Percentiles rank a stretch among this genome's conserved stretches.
phyloP scores from a whole-genome alignment of 2,797 vertebrate genomes.

The Bufotes viridis region DNA sequence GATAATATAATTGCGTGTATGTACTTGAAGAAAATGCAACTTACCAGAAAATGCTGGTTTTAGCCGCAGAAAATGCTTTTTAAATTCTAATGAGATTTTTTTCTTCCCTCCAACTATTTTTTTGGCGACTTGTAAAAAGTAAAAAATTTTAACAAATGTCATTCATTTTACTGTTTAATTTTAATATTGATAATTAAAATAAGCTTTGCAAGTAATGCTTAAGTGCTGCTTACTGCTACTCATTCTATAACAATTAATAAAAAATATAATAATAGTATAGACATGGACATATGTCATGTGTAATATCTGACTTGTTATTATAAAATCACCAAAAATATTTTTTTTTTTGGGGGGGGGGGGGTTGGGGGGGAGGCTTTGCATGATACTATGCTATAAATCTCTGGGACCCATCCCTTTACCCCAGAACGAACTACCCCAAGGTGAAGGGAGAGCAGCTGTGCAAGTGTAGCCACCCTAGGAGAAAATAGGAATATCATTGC shows the following conservation, averaged over 20 bases:
- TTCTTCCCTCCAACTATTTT: conserved; percentile 16
- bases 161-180: background rate
- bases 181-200: background rate
- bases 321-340: background rate
- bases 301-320: background rate
- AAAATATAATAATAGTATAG: background rate
- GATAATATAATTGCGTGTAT: conserved; percentile 56
- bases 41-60: conserved; percentile 46
- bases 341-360: background rate
- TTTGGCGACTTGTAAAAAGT: background rate
- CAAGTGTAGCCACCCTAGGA: no score
- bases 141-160: background rate
- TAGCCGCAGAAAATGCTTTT: conserved; percentile 47
- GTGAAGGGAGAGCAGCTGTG: no score
- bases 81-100: conserved; percentile 11
- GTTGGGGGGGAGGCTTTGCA: background rate
- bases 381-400: no score
- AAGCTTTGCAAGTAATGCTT: background rate
- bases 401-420: no score
- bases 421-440: no score
- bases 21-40: conserved; percentile 38
- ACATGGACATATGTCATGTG: background rate
- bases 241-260: background rate
- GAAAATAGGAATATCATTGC: no score
- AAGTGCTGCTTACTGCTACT: background rate